Percentiles rank a stretch among this genome's conserved stretches.
Conservation (phyloP, 2,888 invertebrate species). For the Neria commutata region DNA sequence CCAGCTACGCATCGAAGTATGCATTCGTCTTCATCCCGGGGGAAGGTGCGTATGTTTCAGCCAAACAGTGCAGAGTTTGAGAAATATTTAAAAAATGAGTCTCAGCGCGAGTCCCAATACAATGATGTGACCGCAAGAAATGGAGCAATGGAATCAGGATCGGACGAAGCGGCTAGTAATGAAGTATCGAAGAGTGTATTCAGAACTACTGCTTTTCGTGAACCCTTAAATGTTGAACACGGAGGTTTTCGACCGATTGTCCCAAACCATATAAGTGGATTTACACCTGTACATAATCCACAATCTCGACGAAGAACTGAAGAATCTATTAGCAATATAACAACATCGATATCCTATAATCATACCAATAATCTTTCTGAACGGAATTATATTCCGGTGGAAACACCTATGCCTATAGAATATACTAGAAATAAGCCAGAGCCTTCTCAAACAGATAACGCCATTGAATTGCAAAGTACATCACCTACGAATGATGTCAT, state of each 20-base stretch:
- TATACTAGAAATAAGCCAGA: conserved; percentile 1
- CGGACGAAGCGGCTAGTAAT: conserved; percentile 52
- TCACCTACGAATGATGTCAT: conserved; percentile 29
- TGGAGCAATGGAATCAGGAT: conserved; percentile 35
- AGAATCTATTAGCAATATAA: conserved; percentile 34
- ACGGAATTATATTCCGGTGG: conserved; percentile 42
- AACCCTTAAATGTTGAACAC: conserved; percentile 67
- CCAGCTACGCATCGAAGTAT: conserved; percentile 55
- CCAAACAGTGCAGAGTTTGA: conserved; percentile 59
- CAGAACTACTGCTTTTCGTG: conserved; percentile 55
- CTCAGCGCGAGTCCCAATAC: conserved; percentile 43
- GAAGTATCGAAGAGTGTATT: conserved; percentile 52
- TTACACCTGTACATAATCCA: conserved; percentile 68
- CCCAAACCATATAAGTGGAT: conserved; percentile 74
- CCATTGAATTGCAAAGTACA: background rate
- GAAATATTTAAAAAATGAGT: conserved; percentile 51
- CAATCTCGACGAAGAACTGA: conserved; percentile 44
- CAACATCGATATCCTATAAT: conserved; percentile 7
- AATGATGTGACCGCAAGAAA: conserved; percentile 34
- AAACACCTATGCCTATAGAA: conserved; percentile 17
- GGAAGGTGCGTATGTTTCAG: conserved; percentile 59
- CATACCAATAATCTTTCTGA: conserved; percentile 14
- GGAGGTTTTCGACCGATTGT: conserved; percentile 80
- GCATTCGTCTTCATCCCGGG: conserved; percentile 39
- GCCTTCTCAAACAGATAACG: background rate